A percentile compares a stretch with the other conserved stretches of the same genome.
Conservation (phyloP, 2,113 vertebrate species). For the Azemiops feae region DNA sequence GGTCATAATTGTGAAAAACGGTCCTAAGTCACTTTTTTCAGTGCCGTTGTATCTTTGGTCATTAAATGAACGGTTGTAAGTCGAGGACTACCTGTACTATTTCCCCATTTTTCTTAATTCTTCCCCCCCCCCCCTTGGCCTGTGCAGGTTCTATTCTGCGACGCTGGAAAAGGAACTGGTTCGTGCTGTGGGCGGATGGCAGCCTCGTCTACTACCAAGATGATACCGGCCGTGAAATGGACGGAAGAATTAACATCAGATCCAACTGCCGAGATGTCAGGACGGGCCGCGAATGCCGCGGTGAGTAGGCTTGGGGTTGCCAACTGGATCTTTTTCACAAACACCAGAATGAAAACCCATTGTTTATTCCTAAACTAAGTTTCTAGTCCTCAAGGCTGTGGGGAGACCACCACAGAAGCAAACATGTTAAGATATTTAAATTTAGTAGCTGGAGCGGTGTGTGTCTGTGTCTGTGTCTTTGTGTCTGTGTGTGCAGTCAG, state of each 20-base stretch:
- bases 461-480: rapidly evolving
- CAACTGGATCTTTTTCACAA: neutral
- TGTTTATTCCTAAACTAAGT: neutral
- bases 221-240: constrained; percentile 78
- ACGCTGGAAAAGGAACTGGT: constrained; percentile 96
- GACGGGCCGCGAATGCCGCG: constrained; percentile 83
- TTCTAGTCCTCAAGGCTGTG: neutral
- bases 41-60: neutral
- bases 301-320: constrained; percentile 60
- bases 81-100: neutral
- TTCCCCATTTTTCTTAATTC: neutral
- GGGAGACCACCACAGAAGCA: neutral
- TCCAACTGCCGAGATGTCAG: constrained; percentile 78
- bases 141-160: constrained; percentile 79
- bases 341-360: neutral
- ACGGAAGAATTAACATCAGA: constrained; percentile 81
- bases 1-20: neutral
- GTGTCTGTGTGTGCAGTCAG: too few relatives aligned
- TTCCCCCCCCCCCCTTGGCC: neutral
- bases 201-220: constrained; percentile 87
- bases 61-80: neutral
- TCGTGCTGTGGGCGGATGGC: constrained; percentile 91
- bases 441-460: neutral
- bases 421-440: neutral
- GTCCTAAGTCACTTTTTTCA: neutral